Base-by-base conservation (phyloP, 2,888 invertebrate species). In the Sinhomidia bicolor region DNA sequence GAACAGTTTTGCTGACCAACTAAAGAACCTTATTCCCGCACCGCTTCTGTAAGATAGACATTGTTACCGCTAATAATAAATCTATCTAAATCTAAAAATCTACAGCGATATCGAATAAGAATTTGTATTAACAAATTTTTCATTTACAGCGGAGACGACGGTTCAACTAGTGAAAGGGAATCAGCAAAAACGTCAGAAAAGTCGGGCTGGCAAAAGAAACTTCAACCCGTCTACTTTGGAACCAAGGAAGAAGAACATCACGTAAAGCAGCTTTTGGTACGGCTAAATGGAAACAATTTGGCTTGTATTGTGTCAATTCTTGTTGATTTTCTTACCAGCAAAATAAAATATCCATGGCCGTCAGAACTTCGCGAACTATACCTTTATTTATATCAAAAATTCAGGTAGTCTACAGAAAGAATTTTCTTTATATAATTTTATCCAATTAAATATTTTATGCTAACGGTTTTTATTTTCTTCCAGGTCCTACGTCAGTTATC, bases 1-100 rank as follows among this genome's bases (percentile, higher is more conserved):
- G 94, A 90, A 94, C 94, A 91, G 95, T 95, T 93, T 93, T 85
- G 96, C 96, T 93, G 96, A 96, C 92, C 95, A 95, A 1, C 93
- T 97, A 20, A 94, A 95, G 88, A 94, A 95, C 93, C 95, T 96
- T 93, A 95, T 96, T 41, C 96, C 96, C 0, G 93, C 93, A 29
- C 94, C 94, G 91, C 94, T 96, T 91, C 93, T 95, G 93, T 95
- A 93, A 93, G 93, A 92, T 23, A 12, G 5, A 1, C 17, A n/a
- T n/a, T n/a, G n/a, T n/a, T n/a, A n/a, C n/a, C n/a, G n/a, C n/a
- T n/a, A n/a, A n/a, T n/a, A n/a, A n/a, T n/a, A n/a, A n/a, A n/a
- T n/a, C n/a, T n/a, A n/a, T n/a, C n/a, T n/a, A n/a, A n/a, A n/a
- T n/a, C n/a, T n/a, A n/a, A n/a, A n/a, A n/a, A n/a, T n/a, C n/a